Conservation (phyloP, 2,113 vertebrate species). For the Tamias sibiricus region DNA sequence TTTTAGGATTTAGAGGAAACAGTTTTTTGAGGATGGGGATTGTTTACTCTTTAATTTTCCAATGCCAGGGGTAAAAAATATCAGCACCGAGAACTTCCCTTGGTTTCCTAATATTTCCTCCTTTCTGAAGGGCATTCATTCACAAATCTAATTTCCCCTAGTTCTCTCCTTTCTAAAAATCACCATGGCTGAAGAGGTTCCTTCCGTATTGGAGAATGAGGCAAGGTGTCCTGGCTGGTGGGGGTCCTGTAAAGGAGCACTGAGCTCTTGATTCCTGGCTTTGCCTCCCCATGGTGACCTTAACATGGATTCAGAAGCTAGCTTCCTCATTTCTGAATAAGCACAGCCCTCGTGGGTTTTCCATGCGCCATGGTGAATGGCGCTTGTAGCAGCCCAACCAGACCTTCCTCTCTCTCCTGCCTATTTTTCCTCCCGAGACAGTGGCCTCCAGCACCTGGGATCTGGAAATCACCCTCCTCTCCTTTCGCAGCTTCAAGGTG, state of each 20-base stretch:
- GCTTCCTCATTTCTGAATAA: not conserved
- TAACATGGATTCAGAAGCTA: not conserved
- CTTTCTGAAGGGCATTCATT: not conserved
- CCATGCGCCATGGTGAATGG: not conserved
- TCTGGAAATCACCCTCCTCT: not conserved
- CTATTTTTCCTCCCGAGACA: not conserved
- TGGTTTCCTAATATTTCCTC: not conserved
- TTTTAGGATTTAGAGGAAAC: not conserved
- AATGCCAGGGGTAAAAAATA: not conserved
- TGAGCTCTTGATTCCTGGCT: not conserved
- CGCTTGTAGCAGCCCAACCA: not conserved
- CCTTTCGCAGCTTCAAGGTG: not conserved
- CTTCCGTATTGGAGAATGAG: not conserved
- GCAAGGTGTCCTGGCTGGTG: not conserved
- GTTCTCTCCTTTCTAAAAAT: not conserved
- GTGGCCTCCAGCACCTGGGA: not conserved
- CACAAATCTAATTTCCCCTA: not conserved
- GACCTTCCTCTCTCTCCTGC: not conserved
- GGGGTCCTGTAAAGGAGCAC: not conserved
- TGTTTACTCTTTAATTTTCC: slow-evolving; percentile 26
- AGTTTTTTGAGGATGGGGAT: not conserved
- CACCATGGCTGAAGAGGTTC: not conserved
- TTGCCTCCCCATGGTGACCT: not conserved
- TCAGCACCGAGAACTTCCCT: not conserved
- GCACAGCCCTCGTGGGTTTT: not conserved